Base-by-base conservation (phyloP, 1,140 invertebrate genomes). In the Aphidius gifuensis region DNA sequence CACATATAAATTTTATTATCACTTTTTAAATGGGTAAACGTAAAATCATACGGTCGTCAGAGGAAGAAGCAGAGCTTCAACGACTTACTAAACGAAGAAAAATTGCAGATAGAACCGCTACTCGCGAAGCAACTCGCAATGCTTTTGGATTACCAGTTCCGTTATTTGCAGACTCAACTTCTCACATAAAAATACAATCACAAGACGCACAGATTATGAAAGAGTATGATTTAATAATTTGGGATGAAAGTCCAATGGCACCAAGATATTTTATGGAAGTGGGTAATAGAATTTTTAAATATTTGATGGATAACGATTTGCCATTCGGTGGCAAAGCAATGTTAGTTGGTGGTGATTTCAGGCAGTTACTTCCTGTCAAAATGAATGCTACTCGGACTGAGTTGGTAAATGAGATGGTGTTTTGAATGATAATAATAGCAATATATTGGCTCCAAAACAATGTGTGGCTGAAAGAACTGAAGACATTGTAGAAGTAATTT, bases 231-330 rank as follows among this genome's bases (percentile, higher is more conserved):
- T 38, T 72, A 42, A 67, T 71, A 21, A 63, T 76, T 49, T 74
- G 67, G 67, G 73, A 74, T 59, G 74, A 76, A 61, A 71, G 68
- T 40, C 53, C 53, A 7, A 57, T 57, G 55, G 40, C 42, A 21
- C 55, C 42, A 21, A 11, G 40, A 5, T 57, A 57, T 45, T 5
- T 40, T 8, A n/a, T 44, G 44, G 55, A 57, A 45, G 23, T 57
- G 16, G 23, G 42, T 11, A 45, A 57, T 57, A 16, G 6, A 8
- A 9, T 57, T 21, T 57, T 57, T 7, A 39, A 23, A 23, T 39
- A 57, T 45, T 43, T 57, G 42, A 45, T 57, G 55, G 8, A 57
- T 45, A 57, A 57, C 42, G n/a, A 9, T 21, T 21, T 44, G 16
- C 55, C 55, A 44, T 57, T 57, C 44, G 43, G 16, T 7, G 55